Conservation (phyloP, 1,140 invertebrate species). For the Drosophila baimaii region DNA sequence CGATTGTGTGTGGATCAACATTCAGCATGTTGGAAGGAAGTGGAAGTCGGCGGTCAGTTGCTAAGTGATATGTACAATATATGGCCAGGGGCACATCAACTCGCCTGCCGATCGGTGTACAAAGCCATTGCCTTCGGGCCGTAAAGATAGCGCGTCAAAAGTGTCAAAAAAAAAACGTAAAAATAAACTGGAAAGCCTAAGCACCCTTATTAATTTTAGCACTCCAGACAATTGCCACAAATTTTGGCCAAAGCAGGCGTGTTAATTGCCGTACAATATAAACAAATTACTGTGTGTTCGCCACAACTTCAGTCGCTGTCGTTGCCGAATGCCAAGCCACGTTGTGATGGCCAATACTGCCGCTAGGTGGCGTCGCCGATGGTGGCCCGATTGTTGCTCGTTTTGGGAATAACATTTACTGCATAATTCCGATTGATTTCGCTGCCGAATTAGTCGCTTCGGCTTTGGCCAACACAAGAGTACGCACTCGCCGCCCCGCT, state of each 20-base stretch:
- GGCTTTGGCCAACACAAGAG: slow-evolving; percentile 27
- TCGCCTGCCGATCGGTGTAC: slow-evolving; percentile 27
- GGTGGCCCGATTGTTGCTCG: slow-evolving; percentile 1
- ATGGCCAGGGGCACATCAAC: slow-evolving; percentile 36
- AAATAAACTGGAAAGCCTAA: slow-evolving; percentile 54
- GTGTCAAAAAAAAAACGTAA: slow-evolving; percentile 37
- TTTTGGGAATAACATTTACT: slow-evolving; percentile 39
- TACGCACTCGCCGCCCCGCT: slow-evolving; percentile 8
- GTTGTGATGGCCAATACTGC: slow-evolving; percentile 29
- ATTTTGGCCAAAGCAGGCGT: slow-evolving; percentile 75
- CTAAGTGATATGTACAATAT: slow-evolving; percentile 10
- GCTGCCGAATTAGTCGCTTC: slow-evolving; percentile 35
- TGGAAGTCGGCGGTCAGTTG: slow-evolving; percentile 20
- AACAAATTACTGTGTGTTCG: slow-evolving; percentile 63
- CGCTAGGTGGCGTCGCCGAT: slow-evolving; percentile 35
- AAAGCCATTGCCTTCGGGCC: slow-evolving; percentile 53
- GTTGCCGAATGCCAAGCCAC: neutral
- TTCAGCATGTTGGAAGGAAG: slow-evolving; percentile 9
- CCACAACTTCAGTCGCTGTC: slow-evolving; percentile 27
- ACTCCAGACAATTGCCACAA: slow-evolving; percentile 74
- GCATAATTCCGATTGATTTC: slow-evolving; percentile 48
- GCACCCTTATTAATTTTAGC: slow-evolving; percentile 75
- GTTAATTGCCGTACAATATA: slow-evolving; percentile 78
- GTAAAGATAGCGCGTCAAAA: slow-evolving; percentile 62
- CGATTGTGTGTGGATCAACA: slow-evolving; percentile 45